A percentile compares a stretch with the other conserved stretches of the same genome.
Conservation (phyloP, 2,113 vertebrate genomes). For the Lichenostomus cassidix region DNA sequence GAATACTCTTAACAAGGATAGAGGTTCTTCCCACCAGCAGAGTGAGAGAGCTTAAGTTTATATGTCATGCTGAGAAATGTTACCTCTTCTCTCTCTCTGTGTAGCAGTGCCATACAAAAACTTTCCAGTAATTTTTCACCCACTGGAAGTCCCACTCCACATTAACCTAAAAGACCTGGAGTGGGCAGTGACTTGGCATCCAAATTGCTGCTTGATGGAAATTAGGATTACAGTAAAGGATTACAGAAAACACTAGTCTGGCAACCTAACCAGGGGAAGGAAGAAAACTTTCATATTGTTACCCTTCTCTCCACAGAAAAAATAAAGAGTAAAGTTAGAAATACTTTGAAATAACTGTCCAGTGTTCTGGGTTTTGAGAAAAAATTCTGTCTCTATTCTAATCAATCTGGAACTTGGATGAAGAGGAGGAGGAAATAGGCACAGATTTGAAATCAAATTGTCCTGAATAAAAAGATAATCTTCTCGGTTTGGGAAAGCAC, state of each 20-base stretch:
- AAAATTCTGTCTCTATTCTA: not conserved
- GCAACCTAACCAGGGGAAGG: not conserved
- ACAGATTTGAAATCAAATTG: not conserved
- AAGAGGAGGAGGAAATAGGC: not conserved
- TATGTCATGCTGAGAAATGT: not conserved
- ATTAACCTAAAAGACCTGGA: not conserved
- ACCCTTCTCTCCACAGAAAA: not conserved
- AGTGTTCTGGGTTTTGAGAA: not conserved
- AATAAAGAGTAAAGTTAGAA: not conserved
- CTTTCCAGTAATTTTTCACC: not conserved
- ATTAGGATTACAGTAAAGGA: not conserved
- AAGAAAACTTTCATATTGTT: not conserved
- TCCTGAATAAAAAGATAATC: not conserved
- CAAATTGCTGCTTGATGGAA: not conserved
- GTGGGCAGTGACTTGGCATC: not conserved
- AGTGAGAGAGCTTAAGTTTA: not conserved
- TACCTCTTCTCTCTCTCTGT: not conserved
- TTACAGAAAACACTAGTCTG: not conserved
- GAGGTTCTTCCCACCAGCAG: not conserved
- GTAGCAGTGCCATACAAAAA: not conserved
- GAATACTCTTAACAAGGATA: not conserved
- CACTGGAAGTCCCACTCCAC: fast-evolving
- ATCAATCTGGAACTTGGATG: not conserved
- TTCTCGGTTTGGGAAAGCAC: not conserved
- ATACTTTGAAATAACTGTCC: not conserved